Conservation (phyloP, 1,140 invertebrate species). For the Cherax destructor region DNA sequence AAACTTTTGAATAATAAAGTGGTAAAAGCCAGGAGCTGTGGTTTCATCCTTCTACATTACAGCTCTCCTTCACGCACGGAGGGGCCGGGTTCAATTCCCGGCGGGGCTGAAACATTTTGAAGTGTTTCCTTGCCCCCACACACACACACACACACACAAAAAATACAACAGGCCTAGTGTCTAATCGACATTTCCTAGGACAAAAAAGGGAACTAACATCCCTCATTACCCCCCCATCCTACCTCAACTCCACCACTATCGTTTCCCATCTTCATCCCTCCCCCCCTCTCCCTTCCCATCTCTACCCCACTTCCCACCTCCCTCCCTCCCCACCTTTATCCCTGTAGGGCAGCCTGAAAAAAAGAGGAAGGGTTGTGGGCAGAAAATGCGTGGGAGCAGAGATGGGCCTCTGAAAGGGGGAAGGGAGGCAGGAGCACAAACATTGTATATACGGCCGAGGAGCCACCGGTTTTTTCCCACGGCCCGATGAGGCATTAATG, state of each 20-base stretch:
- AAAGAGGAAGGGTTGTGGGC: slow-evolving; percentile 20
- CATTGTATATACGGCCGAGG: slow-evolving; percentile 11
- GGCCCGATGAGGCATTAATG: slow-evolving; percentile 57
- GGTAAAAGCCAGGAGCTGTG: too few species aligned
- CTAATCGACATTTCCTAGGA: too few species aligned
- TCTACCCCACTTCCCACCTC: background rate
- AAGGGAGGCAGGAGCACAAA: slow-evolving; percentile 43
- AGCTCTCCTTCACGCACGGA: background rate
- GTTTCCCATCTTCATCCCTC: too few species aligned
- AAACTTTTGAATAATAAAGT: too few species aligned
- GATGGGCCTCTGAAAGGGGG: slow-evolving; percentile 19
- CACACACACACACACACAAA: too few species aligned
- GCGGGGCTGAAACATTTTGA: too few species aligned
- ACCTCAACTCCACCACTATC: background rate
- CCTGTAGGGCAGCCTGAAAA: slow-evolving; percentile 31
- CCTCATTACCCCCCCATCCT: background rate
- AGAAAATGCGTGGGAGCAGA: slow-evolving; percentile 40
- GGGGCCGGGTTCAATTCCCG: too few species aligned
- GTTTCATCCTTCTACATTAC: too few species aligned
- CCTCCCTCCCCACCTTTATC: background rate
- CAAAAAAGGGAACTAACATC: background rate
- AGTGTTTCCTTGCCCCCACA: too few species aligned
- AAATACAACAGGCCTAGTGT: too few species aligned
- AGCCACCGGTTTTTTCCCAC: background rate
- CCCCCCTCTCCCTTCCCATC: background rate